Evolutionary conservation across 2,113 vertebrate species (phyloP).

Genomic region (Callaeas wilsoni): DNA sequence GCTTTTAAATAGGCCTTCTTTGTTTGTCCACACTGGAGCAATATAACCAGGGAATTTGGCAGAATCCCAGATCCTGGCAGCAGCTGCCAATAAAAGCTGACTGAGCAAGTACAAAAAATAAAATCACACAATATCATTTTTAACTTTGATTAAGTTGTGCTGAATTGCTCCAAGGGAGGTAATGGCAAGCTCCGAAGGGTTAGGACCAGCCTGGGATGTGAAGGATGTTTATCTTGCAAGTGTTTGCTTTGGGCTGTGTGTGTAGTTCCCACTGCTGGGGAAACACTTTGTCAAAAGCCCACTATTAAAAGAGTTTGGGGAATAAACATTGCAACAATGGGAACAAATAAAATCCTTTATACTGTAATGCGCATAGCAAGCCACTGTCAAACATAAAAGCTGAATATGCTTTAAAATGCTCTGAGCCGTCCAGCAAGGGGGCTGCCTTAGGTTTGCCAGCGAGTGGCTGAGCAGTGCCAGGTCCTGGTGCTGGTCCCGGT

Average conservation of each 20-base stretch:
- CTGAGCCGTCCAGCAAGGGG: rapidly evolving
- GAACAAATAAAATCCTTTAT: slow-evolving; percentile 18
- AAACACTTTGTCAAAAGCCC: slow-evolving; percentile 30
- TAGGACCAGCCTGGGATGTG: background rate
- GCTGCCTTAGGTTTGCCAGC: background rate
- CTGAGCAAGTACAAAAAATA: slow-evolving; percentile 46
- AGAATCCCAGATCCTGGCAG: slow-evolving; percentile 27
- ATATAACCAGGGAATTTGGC: slow-evolving; percentile 34
- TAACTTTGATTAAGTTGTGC: slow-evolving; percentile 40
- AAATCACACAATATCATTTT: slow-evolving; percentile 54
- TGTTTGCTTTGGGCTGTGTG: slow-evolving; percentile 22
- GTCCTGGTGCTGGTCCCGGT: rapidly evolving
- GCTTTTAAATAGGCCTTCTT: slow-evolving; percentile 45
- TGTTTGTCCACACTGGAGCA: slow-evolving; percentile 46
- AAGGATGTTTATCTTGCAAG: slow-evolving; percentile 43
- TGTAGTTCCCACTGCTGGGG: slow-evolving; percentile 14
- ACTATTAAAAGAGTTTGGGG: background rate
- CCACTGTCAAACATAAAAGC: background rate
- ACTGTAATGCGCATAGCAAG: background rate
- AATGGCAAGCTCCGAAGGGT: background rate
- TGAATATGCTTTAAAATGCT: background rate
- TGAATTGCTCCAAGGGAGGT: slow-evolving; percentile 48
- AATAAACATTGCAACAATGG: slow-evolving; percentile 11
- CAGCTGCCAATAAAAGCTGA: slow-evolving; percentile 35
- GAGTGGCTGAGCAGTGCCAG: background rate